Evolutionary conservation across 1,140 invertebrate genomes (phyloP).

Genomic region (Neoseiulus cucumeris): DNA sequence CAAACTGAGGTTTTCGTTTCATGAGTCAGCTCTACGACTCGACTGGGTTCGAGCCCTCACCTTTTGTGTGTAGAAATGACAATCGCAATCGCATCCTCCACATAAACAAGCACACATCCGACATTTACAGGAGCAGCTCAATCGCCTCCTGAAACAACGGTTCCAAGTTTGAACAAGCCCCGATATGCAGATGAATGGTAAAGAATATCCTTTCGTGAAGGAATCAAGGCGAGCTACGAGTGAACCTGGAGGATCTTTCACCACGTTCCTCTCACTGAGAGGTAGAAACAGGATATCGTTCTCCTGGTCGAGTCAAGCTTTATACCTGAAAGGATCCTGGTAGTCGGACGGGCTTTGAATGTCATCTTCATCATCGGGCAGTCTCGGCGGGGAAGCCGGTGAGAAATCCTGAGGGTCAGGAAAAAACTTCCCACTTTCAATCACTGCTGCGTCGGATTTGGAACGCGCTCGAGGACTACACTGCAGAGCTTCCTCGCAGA

Average conservation of each 20-base stretch:
- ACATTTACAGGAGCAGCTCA: not conserved
- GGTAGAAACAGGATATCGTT: too few species aligned
- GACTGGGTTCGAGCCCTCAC: not conserved
- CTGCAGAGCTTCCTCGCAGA: constrained; percentile 6
- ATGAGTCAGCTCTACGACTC: too few species aligned
- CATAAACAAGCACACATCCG: not conserved
- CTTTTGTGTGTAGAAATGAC: constrained; percentile 10
- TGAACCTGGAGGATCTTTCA: too few species aligned
- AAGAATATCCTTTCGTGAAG: too few species aligned
- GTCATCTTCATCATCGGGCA: not conserved
- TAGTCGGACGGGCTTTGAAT: constrained; percentile 8
- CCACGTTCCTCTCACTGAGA: too few species aligned
- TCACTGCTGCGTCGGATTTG: not conserved
- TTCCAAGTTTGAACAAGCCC: not conserved
- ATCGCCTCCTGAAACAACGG: not conserved
- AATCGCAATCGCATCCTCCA: constrained; percentile 4
- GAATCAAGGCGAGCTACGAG: too few species aligned
- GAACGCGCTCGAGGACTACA: not conserved
- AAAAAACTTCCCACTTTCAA: not conserved
- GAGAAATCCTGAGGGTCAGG: not conserved
- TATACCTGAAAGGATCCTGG: constrained; percentile 4
- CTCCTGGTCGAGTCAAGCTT: too few species aligned
- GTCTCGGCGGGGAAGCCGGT: not conserved
- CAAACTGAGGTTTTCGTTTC: too few species aligned
- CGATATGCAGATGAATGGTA: too few species aligned